Conservation (phyloP, 2,888 invertebrate genomes). For the Alloplasta piceator region DNA sequence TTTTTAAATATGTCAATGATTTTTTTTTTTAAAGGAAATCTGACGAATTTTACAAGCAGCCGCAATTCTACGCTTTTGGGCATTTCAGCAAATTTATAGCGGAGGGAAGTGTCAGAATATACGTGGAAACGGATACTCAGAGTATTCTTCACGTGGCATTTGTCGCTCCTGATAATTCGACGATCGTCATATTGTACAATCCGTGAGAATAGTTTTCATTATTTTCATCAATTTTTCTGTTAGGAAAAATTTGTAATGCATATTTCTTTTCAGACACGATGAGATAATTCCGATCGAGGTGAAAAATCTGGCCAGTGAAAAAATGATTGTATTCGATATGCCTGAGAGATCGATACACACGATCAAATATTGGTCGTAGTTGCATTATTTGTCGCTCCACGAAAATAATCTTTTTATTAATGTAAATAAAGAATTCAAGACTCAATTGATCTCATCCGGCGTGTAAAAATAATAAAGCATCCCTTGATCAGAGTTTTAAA, state of each 20-base stretch:
- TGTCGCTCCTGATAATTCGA: constrained; percentile 83
- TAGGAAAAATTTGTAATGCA: neutral
- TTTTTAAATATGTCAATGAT: too few relatives aligned
- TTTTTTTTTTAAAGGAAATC: constrained; percentile 75
- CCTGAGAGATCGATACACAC: constrained; percentile 83
- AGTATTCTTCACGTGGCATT: constrained; percentile 84
- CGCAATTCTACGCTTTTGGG: constrained; percentile 85
- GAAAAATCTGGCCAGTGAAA: constrained; percentile 77
- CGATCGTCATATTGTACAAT: constrained; percentile 84
- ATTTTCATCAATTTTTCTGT: neutral
- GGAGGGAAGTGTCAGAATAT: constrained; percentile 84
- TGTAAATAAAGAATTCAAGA: neutral
- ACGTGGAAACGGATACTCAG: constrained; percentile 73
- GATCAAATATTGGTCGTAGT: constrained; percentile 77
- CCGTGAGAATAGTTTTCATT: constrained; percentile 78
- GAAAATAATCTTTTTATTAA: neutral
- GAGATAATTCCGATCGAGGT: constrained; percentile 75
- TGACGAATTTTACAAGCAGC: constrained; percentile 85
- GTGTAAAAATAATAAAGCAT: too few relatives aligned
- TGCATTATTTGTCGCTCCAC: neutral
- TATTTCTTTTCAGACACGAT: constrained; percentile 76
- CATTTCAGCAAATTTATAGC: constrained; percentile 88
- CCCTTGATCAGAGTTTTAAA: too few relatives aligned
- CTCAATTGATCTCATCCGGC: too few relatives aligned
- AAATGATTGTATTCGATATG: constrained; percentile 79